A percentile compares a stretch with the other conserved stretches of the same genome.
Conservation (phyloP, 2,888 invertebrate genomes). For the Drepana falcataria region DNA sequence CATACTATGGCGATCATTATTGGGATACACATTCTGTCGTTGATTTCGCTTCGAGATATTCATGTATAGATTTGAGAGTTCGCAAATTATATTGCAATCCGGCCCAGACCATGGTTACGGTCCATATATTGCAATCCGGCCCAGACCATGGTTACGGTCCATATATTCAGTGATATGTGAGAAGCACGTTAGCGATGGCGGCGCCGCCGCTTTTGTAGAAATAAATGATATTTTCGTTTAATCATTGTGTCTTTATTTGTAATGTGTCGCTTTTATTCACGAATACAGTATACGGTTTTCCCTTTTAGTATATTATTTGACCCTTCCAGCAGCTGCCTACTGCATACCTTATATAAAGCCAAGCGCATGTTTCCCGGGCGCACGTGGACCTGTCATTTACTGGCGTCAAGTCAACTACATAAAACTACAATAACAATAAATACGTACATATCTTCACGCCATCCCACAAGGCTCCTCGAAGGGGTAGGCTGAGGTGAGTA, state of each 20-base stretch:
- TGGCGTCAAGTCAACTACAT: too few species aligned
- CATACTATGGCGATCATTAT: not conserved
- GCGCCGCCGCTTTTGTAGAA: constrained; percentile 68
- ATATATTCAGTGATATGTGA: constrained; percentile 73
- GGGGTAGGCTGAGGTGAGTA: too few species aligned
- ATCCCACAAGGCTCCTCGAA: too few species aligned
- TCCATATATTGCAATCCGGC: constrained; percentile 16
- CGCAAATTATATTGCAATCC: not conserved
- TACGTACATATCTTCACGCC: too few species aligned
- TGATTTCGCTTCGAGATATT: too few species aligned
- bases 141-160: constrained; percentile 33
- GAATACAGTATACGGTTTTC: not conserved
- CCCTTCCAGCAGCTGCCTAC: not conserved
- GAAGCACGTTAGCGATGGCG: constrained; percentile 59
- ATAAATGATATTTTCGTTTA: constrained; percentile 79
- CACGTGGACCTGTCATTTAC: too few species aligned
- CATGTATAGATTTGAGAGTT: not conserved
- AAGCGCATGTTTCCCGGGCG: too few species aligned
- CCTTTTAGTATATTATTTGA: not conserved
- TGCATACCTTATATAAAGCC: too few species aligned
- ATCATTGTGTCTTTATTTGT: constrained; percentile 48
- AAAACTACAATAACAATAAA: too few species aligned
- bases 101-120: constrained; percentile 22
- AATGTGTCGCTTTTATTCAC: not conserved
- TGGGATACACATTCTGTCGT: not conserved